A percentile compares a stretch with the other conserved stretches of the same genome.
Evolutionary conservation across 2,797 vertebrate species (phyloP).

Genomic region (Perodicticus potto): DNA sequence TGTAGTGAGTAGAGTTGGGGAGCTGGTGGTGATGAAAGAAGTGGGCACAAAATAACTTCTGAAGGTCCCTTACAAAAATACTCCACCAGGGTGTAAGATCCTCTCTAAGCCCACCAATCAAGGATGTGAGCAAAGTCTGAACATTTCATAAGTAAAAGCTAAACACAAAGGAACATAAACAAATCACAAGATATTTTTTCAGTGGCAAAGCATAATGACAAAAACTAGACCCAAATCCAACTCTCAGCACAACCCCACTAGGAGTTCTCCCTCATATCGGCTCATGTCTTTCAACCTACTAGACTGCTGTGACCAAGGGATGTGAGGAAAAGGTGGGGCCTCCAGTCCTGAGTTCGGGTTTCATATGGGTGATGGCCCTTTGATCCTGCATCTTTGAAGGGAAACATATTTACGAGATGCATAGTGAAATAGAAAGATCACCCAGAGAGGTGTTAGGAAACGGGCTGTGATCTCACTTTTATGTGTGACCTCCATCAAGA

Average conservation of each 20-base stretch:
- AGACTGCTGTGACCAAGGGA: background rate
- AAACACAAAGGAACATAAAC: background rate
- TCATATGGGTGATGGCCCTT: background rate
- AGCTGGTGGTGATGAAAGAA: background rate
- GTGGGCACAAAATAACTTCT: background rate
- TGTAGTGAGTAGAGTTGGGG: background rate
- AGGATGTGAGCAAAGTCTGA: background rate
- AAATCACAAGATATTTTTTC: background rate
- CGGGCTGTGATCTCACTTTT: background rate
- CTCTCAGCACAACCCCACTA: background rate
- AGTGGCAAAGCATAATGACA: background rate
- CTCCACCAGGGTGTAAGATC: accelerated
- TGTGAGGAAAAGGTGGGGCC: background rate
- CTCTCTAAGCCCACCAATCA: background rate
- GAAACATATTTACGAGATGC: background rate
- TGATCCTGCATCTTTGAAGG: background rate
- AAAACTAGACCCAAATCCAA: background rate
- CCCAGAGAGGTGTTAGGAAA: background rate
- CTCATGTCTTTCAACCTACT: background rate
- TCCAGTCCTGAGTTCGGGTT: background rate
- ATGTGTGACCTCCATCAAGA: background rate
- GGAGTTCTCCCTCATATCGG: background rate
- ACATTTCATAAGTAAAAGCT: background rate
- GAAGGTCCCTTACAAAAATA: background rate
- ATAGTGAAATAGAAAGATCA: background rate